phyloP scores from a whole-genome alignment of 2,113 vertebrate species.

The Rhinichthys klamathensis region DNA sequence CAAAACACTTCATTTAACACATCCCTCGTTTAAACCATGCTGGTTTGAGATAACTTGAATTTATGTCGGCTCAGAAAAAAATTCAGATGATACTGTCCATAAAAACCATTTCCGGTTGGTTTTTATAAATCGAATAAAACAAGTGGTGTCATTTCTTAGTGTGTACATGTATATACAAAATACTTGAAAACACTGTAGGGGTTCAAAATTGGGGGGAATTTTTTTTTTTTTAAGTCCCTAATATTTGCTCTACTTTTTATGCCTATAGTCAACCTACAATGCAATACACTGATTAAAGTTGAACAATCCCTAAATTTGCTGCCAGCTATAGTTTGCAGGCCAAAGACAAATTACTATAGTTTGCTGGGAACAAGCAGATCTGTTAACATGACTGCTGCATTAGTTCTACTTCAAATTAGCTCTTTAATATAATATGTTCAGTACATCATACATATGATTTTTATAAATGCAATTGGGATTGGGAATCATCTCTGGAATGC shows the following conservation, averaged over 20 bases:
- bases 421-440: neutral
- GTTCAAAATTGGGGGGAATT: neutral
- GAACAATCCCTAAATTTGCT: constrained; percentile 11
- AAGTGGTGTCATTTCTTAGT: neutral
- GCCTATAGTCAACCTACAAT: neutral
- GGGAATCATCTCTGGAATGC: neutral
- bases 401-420: neutral
- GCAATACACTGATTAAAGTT: neutral
- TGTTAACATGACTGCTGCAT: neutral
- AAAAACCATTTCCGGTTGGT: no score
- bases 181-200: neutral
- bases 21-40: neutral
- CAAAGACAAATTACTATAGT: neutral
- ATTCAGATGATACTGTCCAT: no score
- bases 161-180: neutral
- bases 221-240: no score
- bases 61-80: no score
- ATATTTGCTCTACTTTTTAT: neutral
- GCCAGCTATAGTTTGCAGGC: neutral
- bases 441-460: neutral
- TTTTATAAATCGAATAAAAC: no score
- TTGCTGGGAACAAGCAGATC: neutral
- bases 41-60: no score
- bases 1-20: neutral
- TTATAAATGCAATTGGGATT: neutral